phyloP scores from a whole-genome alignment of 2,888 invertebrate genomes.

The Lithophane semibrunnea region DNA sequence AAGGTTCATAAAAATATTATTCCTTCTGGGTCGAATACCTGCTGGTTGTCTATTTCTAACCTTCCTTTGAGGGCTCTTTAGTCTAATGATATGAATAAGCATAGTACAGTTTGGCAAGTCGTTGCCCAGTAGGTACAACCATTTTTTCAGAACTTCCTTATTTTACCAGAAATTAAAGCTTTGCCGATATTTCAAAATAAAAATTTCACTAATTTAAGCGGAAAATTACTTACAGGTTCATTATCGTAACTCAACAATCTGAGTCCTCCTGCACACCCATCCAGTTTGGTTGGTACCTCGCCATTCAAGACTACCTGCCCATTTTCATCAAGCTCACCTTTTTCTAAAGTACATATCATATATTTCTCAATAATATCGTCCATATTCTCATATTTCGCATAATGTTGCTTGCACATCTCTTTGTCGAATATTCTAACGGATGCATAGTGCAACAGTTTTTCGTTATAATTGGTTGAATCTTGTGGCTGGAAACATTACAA shows the following conservation, averaged over 20 bases:
- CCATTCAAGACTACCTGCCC: not conserved
- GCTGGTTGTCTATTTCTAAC: not conserved
- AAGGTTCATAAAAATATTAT: not conserved
- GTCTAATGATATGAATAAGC: not conserved
- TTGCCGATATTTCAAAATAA: not conserved
- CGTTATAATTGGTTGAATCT: conserved; percentile 66
- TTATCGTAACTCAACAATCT: not conserved
- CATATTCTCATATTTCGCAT: conserved; percentile 52
- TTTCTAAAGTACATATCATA: conserved; percentile 73
- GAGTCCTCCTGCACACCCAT: conserved; percentile 16
- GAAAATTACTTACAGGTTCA: conserved; percentile 8
- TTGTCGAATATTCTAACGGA: conserved; percentile 64
- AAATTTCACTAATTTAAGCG: too few relatives aligned
- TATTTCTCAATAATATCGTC: conserved; percentile 68
- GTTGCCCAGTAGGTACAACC: not conserved
- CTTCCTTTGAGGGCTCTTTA: not conserved
- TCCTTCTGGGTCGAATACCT: not conserved
- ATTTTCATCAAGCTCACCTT: conserved; percentile 64
- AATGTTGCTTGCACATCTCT: conserved; percentile 65
- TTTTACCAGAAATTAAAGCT: not conserved
- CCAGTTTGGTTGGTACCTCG: not conserved
- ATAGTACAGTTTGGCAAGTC: not conserved
- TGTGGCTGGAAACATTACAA: conserved; percentile 56
- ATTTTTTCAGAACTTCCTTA: not conserved
- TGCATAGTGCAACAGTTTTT: conserved; percentile 60